Conservation (phyloP, 2,797 vertebrate genomes). For the Capromys pilorides region DNA sequence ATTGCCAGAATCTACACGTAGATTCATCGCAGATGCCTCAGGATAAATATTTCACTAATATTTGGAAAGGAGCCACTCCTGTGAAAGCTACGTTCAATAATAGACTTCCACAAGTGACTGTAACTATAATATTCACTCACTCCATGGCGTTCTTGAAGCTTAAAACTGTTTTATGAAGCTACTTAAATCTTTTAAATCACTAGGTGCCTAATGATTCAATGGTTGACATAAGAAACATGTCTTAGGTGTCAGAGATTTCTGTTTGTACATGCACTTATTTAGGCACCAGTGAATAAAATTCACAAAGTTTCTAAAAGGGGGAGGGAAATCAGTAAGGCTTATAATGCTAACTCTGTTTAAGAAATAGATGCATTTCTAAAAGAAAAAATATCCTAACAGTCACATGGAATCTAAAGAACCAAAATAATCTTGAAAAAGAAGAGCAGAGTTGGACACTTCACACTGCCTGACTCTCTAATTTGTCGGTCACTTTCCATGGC, state of each 20-base stretch:
- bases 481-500: background rate
- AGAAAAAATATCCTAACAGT: background rate
- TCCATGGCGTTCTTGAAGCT: background rate
- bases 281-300: background rate
- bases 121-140: background rate
- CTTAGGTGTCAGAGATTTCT: conserved; percentile 1
- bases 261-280: conserved; percentile 16
- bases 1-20: background rate
- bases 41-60: background rate
- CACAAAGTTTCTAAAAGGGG: conserved; percentile 1
- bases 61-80: background rate
- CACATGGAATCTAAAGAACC: background rate
- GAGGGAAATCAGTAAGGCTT: background rate
- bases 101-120: background rate
- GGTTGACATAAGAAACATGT: conserved; percentile 17
- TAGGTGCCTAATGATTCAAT: background rate
- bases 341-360: background rate
- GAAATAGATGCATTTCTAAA: background rate
- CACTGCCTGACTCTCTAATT: background rate
- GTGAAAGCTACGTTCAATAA: conserved; percentile 27
- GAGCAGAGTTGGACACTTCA: background rate
- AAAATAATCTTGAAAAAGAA: background rate
- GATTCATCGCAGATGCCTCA: background rate
- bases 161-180: conserved; percentile 43
- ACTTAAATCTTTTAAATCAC: background rate